Evolutionary conservation across 2,797 vertebrate genomes (phyloP).

Genomic region (Bothrops alternatus): DNA sequence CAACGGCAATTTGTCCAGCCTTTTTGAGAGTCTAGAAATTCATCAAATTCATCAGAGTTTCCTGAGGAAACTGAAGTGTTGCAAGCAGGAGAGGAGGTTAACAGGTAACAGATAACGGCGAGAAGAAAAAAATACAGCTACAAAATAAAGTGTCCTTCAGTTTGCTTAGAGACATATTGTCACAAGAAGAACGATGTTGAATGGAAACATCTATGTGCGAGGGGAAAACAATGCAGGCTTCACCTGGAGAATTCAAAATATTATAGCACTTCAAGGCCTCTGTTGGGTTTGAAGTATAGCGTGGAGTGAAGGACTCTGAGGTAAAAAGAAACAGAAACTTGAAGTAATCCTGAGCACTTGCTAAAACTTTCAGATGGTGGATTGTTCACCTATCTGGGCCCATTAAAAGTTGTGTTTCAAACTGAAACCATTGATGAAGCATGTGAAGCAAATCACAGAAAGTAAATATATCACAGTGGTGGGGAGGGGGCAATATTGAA

Average conservation of each 20-base stretch:
- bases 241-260: constrained; percentile 63
- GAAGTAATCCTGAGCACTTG: not conserved
- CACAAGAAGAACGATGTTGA: constrained; percentile 53
- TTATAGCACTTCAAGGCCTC: constrained; percentile 42
- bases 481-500: not conserved
- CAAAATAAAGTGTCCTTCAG: constrained; percentile 51
- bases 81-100: constrained; percentile 45
- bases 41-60: not conserved
- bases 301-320: constrained; percentile 41
- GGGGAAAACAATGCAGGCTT: constrained; percentile 51
- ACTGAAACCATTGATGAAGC: not conserved
- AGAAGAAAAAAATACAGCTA: constrained; percentile 50
- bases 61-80: constrained; percentile 46
- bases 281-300: constrained; percentile 31
- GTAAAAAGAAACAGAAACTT: constrained; percentile 42
- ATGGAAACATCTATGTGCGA: constrained; percentile 40
- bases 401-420: not conserved
- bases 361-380: not conserved
- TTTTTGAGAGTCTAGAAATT: constrained; percentile 50
- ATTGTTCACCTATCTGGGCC: not conserved
- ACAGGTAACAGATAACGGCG: constrained; percentile 17
- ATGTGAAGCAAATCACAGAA: not conserved
- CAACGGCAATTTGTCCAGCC: constrained; percentile 37
- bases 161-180: constrained; percentile 56
- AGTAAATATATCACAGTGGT: not conserved